phyloP scores from a whole-genome alignment of 1,140 invertebrate genomes.

The Euwallacea fornicatus region DNA sequence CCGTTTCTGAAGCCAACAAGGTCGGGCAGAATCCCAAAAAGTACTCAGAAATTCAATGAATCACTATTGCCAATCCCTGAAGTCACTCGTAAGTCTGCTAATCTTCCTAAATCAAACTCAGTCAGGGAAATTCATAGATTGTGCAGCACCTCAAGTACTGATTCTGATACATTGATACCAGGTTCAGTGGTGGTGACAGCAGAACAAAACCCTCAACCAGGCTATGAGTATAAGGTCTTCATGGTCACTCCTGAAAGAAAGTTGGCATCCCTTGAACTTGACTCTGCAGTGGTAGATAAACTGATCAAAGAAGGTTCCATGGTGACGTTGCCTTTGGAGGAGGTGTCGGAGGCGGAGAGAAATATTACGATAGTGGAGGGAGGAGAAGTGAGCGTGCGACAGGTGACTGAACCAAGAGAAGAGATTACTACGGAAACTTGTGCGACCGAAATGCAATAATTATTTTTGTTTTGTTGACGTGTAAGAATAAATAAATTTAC shows the following conservation, averaged over 20 bases:
- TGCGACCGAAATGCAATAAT: no score
- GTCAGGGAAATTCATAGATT: background rate
- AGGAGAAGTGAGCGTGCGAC: background rate
- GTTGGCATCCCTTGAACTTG: constrained; percentile 51
- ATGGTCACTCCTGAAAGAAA: constrained; percentile 53
- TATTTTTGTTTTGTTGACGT: no score
- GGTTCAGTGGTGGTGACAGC: constrained; percentile 54
- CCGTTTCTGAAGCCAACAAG: constrained; percentile 39
- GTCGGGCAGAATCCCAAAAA: constrained; percentile 44
- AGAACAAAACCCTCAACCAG: constrained; percentile 46
- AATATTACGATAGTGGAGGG: background rate
- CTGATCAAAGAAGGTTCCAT: constrained; percentile 61
- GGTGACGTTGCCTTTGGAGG: constrained; percentile 58
- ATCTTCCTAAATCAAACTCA: constrained; percentile 41
- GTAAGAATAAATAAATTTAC: no score
- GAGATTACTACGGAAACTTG: constrained; percentile 13
- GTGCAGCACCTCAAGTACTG: constrained; percentile 18
- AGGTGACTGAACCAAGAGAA: background rate
- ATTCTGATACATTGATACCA: constrained; percentile 31
- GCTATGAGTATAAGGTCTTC: constrained; percentile 54
- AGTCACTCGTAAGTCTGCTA: constrained; percentile 68
- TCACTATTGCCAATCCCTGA: constrained; percentile 73
- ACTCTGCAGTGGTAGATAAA: constrained; percentile 51
- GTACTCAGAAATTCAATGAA: constrained; percentile 58
- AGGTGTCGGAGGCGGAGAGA: background rate